Conservation (phyloP, 2,797 vertebrate species). For the Botia almorhae region DNA sequence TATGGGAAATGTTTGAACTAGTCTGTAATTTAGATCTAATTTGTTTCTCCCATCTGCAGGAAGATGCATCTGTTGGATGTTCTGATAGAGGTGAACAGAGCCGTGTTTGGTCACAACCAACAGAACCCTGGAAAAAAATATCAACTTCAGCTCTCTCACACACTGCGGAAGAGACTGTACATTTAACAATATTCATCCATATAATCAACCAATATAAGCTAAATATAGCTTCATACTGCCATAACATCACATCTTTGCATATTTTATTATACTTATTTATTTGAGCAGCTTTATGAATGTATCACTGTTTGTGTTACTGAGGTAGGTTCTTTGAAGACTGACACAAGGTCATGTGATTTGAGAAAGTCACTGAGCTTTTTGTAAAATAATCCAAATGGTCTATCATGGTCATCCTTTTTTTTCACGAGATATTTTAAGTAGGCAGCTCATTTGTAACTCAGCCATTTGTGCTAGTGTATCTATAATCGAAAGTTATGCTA, state of each 20-base stretch:
- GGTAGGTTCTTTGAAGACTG: neutral
- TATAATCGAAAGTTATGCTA: no score
- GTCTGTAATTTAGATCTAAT: neutral
- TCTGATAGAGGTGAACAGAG: conserved; percentile 81
- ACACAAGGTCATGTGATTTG: neutral
- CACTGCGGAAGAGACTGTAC: conserved; percentile 84
- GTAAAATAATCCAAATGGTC: neutral
- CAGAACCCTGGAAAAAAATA: conserved; percentile 71
- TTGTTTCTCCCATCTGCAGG: conserved; percentile 70
- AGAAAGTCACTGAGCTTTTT: neutral
- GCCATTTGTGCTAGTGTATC: no score
- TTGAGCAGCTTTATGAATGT: neutral
- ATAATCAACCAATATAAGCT: neutral
- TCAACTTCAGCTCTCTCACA: conserved; percentile 80
- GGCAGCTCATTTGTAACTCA: no score
- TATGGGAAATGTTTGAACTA: neutral
- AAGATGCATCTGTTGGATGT: conserved; percentile 78
- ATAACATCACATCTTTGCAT: neutral
- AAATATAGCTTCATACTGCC: conserved; percentile 46
- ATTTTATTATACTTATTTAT: conserved; percentile 3
- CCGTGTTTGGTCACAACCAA: conserved; percentile 79
- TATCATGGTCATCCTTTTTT: neutral
- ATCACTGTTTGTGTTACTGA: neutral
- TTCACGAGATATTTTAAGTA: neutral
- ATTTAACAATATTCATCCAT: conserved; percentile 59